Conservation (phyloP, 2,113 vertebrate genomes). For the Paradisaea rubra region DNA sequence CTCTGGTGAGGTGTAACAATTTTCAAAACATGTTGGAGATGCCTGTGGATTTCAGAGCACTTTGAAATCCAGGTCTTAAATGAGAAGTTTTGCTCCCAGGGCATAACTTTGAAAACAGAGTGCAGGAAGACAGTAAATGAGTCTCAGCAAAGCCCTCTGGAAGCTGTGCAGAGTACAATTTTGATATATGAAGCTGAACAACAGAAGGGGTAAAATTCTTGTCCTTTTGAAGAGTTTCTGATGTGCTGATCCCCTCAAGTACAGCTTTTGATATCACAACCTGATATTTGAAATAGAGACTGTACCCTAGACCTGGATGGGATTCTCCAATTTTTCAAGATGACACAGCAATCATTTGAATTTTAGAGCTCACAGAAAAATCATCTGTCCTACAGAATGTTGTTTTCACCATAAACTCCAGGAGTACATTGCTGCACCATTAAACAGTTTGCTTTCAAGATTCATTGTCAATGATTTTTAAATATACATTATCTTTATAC, state of each 20-base stretch:
- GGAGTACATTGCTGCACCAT: not conserved
- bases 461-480: not conserved
- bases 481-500: not conserved
- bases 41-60: slow-evolving; percentile 49
- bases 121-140: slow-evolving; percentile 42
- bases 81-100: slow-evolving; percentile 46
- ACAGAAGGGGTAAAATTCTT: not conserved
- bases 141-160: not conserved
- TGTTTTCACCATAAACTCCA: not conserved
- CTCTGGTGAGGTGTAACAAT: slow-evolving; percentile 15
- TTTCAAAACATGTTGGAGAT: slow-evolving; percentile 30
- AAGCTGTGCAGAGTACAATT: not conserved
- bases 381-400: not conserved
- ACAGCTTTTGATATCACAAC: not conserved
- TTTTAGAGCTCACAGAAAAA: not conserved
- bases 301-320: not conserved
- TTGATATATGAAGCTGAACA: slow-evolving; percentile 3
- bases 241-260: not conserved
- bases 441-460: not conserved
- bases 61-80: slow-evolving; percentile 51
- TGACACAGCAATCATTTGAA: not conserved
- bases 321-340: not conserved
- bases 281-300: not conserved
- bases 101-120: slow-evolving; percentile 51
- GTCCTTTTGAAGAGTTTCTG: not conserved